Evolutionary conservation across 2,888 invertebrate species (phyloP), one percentile per base, ranked within the genome.

Genomic region (Lingula anatina): DNA sequence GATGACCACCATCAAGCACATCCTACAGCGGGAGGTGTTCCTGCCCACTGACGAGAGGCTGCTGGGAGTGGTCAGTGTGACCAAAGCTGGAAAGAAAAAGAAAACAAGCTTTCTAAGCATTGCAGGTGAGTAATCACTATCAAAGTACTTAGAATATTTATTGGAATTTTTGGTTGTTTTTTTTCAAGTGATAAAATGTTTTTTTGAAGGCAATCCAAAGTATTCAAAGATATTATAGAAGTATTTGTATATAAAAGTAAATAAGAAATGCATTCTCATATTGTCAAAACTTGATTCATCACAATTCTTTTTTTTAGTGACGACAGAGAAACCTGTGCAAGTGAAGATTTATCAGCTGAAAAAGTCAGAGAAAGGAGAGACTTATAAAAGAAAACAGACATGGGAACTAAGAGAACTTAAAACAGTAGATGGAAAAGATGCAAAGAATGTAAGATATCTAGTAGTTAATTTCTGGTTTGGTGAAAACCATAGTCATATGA

Each of bases 371-470:
- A 88, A 87, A 66, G 78, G 74, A 15, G 85, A 85, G 64, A 77
- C 81, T 1, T 88, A 85, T 68, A 90, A 89, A 71, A 87, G 87
- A 68, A 91, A 90, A 71, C 83, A 87, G 37, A 61, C 65, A 25
- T 92, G 90, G 90, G 79, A 83, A 36, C 72, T 92, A 53, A 82
- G 84, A 36, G 88, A 90, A 68, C 80, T 93, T 23, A 87, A 87
- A 75, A 81, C 83, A 46, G 83, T 91, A 0, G 90, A 93, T 79
- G 91, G 89, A 5, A 86, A 86, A 64, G 84, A 83, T 64, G 84
- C 86, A 53, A 82, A 83, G 21, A 78, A 80, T 63, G 86, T 84
- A 63, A 56, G n/a, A n/a, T n/a, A n/a, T n/a, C n/a, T n/a, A n/a
- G n/a, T n/a, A n/a, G n/a, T n/a, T n/a, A n/a, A n/a, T n/a, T n/a